phyloP scores from a whole-genome alignment of 1,140 invertebrate genomes.

The Solenopsis invicta region DNA sequence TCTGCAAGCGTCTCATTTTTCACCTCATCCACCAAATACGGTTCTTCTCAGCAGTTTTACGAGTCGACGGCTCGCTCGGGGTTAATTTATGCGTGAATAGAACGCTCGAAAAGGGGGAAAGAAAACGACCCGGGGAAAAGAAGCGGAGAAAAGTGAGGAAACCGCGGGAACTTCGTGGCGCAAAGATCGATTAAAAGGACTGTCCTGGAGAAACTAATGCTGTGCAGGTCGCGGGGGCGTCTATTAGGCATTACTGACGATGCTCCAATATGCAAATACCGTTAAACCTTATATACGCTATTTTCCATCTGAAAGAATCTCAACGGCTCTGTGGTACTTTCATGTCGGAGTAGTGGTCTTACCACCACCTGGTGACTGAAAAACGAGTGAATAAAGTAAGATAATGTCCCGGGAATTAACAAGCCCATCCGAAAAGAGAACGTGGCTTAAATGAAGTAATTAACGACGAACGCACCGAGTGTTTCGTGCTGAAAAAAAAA shows the following conservation, averaged over 20 bases:
- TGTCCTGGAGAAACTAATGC: conserved; percentile 26
- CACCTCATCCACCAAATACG: conserved; percentile 35
- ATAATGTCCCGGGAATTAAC: conserved; percentile 13
- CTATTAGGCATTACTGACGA: conserved; percentile 35
- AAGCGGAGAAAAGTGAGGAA: neutral
- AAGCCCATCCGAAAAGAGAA: neutral
- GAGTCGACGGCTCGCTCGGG: conserved; percentile 20
- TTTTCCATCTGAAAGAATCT: conserved; percentile 55
- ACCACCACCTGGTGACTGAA: conserved; percentile 2
- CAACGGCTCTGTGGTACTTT: conserved; percentile 20
- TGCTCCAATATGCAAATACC: conserved; percentile 58
- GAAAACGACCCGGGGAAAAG: conserved; percentile 51
- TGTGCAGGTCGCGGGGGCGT: conserved; percentile 14
- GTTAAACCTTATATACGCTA: conserved; percentile 41
- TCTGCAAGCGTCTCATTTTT: conserved; percentile 50
- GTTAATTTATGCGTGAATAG: conserved; percentile 61
- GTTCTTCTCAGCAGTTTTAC: conserved; percentile 11
- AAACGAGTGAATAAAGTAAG: conserved; percentile 50
- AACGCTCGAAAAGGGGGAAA: conserved; percentile 22
- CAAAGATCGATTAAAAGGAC: conserved; percentile 50
- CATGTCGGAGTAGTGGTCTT: conserved; percentile 18
- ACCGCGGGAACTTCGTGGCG: neutral
- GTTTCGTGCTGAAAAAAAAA: neutral
- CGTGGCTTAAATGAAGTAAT: neutral
- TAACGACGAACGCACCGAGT: neutral